Evolutionary conservation across 2,113 vertebrate species (phyloP).

Genomic region (Gymnorhina tibicen): DNA sequence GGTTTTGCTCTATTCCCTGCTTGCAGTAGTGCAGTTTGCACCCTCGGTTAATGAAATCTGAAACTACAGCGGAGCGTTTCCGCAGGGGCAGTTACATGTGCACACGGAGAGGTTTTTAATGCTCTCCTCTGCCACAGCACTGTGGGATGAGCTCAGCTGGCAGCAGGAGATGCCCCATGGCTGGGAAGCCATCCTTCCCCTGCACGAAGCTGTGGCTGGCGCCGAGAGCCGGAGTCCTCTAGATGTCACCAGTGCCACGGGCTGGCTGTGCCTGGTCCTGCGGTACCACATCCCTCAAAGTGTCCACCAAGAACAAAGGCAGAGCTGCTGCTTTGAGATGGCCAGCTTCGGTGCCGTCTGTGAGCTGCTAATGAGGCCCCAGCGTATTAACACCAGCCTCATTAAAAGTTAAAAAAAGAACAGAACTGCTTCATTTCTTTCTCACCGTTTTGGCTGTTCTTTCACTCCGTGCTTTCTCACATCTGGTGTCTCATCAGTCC

Average conservation of each 20-base stretch:
- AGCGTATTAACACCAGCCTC: background rate
- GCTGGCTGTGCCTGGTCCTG: background rate
- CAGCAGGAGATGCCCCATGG: background rate
- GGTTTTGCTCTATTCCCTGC: background rate
- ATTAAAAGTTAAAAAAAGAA: background rate
- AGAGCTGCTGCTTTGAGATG: background rate
- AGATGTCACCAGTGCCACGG: conserved; percentile 44
- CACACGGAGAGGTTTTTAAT: rapidly evolving
- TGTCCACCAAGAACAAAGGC: background rate
- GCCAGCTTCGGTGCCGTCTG: background rate
- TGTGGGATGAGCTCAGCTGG: background rate
- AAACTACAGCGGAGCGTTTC: rapidly evolving
- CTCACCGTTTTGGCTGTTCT: background rate
- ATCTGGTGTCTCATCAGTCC: background rate
- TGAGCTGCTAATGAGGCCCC: background rate
- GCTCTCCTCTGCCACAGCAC: background rate
- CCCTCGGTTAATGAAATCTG: background rate
- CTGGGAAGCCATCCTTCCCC: background rate
- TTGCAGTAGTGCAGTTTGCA: background rate
- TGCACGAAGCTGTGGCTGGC: background rate
- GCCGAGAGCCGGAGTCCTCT: conserved; percentile 4
- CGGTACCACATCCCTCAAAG: rapidly evolving
- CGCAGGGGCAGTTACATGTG: rapidly evolving
- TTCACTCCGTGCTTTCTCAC: background rate
- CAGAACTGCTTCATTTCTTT: background rate